Base-by-base conservation (phyloP, 1,140 invertebrate genomes). In the Chrysomallon squamiferum region DNA sequence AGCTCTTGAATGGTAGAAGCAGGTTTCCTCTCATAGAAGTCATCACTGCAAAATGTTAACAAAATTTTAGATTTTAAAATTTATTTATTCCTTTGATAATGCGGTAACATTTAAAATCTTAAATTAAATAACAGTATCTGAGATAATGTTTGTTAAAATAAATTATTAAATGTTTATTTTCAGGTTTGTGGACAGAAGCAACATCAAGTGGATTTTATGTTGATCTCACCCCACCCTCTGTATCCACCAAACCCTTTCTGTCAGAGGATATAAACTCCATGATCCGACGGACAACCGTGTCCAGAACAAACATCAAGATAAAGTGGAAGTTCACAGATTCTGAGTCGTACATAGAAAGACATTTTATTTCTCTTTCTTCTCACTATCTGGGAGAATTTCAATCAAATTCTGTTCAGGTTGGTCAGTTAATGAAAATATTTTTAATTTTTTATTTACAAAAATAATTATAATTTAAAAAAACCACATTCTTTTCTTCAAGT, bases 141-240 rank as follows among this genome's bases (percentile, higher is more conserved):
- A n/a, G n/a, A 38, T 7, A 5, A 38, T 38, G 15, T 7, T 15
- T 38, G 5, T 5, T 38, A 38, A 15, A 38, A 7, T 7, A 38
- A 15, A 38, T 15, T 54, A 20, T 27, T 54, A 3, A 54, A 2
- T n/a, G 4, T 27, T 5, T 29, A 3, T 15, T 54, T 25, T 6
- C 25, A 54, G 50, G 50, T 30, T 56, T 66, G 32, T 59, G 13
- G 25, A 50, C 35, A 20, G 41, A 59, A 61, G 59, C 54, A 11
- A 62, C 59, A 25, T 76, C 74, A 2, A 69, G 72, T 68, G 72
- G 74, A 13, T 73, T 76, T 41, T 57, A 65, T 0, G 57, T 76
- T 41, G 74, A 76, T 45, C 58, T 25, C 7, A 66, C 66, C 15
- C 30, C 66, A 3, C 74, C 74, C 2, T 38, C 43, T 9, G 57